Base-by-base conservation (phyloP, 2,888 invertebrate species). In the Fabriciana adippe region DNA sequence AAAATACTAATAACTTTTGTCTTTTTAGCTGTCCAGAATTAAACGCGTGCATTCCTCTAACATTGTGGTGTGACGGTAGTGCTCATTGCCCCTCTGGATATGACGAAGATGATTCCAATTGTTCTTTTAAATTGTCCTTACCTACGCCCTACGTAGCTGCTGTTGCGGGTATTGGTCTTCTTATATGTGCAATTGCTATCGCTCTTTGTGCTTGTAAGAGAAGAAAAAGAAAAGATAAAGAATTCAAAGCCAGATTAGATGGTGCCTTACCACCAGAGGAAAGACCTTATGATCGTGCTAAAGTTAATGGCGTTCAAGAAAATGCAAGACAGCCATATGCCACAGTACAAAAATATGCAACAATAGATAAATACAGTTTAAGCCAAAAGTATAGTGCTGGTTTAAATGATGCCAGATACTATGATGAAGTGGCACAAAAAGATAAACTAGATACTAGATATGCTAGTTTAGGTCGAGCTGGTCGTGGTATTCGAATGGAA, bases 51-150 rank as follows among this genome's bases (percentile, higher is more conserved):
- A 96, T 97, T 77, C 96, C 95, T 72, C 93, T 95, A 1, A 94
- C 95, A 1, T 83, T 97, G 5, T 96, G 97, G 96, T 97, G 97
- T 84, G 97, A 97, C 81, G 96, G 96, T 0, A 93, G 95, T 54
- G 90, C 94, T 1, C 96, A 97, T 79, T 97, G 97, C 81, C 97
- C 96, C 15, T 96, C 96, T 5, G 96, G 97, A 1, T 96, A 94
- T 84, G 97, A 97, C 81, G 96, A 97, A 87, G 95, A 95, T 73
- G 96, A 96, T 78, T 93, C 94, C 1, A 96, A 96, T 79, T 96
- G 96, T 82, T 94, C 95, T 31, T 95, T 95, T 73, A 94, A 94
- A 68, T 94, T 95, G 77, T 94, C 95, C 16, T 89, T 96, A 59
- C 95, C 96, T 5, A 90, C 95, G 54, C 93, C 95, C 13, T 95